A percentile compares a stretch with the other conserved stretches of the same genome.
Evolutionary conservation across 2,113 vertebrate genomes (phyloP).

Genomic region (Rhegmatorhina hoffmannsi): DNA sequence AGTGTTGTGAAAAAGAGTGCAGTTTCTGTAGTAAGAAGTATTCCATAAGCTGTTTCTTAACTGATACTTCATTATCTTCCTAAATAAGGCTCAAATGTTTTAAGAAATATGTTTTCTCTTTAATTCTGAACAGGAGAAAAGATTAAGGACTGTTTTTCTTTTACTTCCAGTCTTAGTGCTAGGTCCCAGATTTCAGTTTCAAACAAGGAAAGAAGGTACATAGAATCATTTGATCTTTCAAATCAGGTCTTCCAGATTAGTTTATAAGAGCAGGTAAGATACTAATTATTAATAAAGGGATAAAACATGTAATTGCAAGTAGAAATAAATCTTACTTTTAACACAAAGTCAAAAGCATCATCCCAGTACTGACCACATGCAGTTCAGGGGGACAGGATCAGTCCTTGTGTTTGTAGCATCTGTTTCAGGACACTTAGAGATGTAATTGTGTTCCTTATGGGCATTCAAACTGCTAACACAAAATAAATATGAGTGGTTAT

Average conservation of each 20-base stretch:
- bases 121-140: not conserved
- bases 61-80: not conserved
- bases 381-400: not conserved
- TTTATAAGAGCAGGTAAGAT: not conserved
- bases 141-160: not conserved
- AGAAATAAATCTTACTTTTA: not conserved
- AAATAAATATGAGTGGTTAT: not conserved
- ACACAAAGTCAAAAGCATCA: not conserved
- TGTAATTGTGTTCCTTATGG: not conserved
- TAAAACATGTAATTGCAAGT: not conserved
- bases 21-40: not conserved
- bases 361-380: rapidly evolving
- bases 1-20: not conserved
- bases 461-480: not conserved
- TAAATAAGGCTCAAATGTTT: not conserved
- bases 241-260: not conserved
- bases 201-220: not conserved
- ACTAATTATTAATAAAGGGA: not conserved
- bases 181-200: not conserved
- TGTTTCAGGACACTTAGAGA: not conserved
- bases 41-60: not conserved
- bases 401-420: not conserved
- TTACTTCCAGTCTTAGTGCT: not conserved
- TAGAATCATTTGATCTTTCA: not conserved
- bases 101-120: not conserved